phyloP scores from a whole-genome alignment of 2,797 vertebrate species.

The Delichon dasypus region DNA sequence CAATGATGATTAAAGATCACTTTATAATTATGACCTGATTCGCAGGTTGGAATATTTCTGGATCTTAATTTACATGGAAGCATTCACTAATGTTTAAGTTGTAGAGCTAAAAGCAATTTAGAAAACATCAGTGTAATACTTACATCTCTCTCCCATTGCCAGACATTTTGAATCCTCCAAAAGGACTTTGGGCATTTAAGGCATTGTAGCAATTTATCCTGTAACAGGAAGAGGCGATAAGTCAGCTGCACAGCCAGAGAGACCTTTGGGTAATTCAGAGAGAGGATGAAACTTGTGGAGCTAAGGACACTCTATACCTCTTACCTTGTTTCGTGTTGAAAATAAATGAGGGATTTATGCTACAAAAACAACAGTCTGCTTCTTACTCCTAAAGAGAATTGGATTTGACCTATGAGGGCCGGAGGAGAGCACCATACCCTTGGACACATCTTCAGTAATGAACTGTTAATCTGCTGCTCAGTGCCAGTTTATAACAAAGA shows the following conservation, averaged over 20 bases:
- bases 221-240: conserved; percentile 32
- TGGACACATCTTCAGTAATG: background rate
- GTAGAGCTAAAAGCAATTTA: background rate
- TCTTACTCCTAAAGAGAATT: background rate
- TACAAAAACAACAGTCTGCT: background rate
- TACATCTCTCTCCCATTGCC: conserved; percentile 99
- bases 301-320: background rate
- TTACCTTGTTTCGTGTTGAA: background rate
- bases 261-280: background rate
- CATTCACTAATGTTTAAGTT: background rate
- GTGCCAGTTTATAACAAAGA: background rate
- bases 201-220: conserved; percentile 99
- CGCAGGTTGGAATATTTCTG: background rate
- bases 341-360: background rate
- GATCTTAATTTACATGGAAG: background rate
- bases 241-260: background rate
- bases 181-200: conserved; percentile 97
- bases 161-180: conserved; percentile 99
- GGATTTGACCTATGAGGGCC: background rate
- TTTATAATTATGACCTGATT: background rate
- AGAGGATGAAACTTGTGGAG: background rate
- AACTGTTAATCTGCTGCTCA: background rate
- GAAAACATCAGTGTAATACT: conserved; percentile 72
- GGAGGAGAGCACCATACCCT: background rate
- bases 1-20: background rate